Conservation (phyloP, 1,140 invertebrate species). For the Latrodectus geometricus region DNA sequence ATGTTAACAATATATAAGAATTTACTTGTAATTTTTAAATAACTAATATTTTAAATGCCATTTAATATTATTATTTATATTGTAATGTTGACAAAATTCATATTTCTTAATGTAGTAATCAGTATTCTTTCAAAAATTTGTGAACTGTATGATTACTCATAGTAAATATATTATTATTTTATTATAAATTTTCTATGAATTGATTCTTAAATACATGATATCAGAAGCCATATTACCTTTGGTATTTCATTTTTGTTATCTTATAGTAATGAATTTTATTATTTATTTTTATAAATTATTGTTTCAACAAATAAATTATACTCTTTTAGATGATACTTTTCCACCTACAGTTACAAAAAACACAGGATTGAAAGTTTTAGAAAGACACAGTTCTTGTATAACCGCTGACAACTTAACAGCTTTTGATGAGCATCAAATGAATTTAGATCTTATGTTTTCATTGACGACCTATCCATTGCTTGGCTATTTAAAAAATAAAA, state of each 20-base stretch:
- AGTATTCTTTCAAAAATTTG: too few relatives aligned
- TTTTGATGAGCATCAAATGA: conserved; percentile 34
- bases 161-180: too few relatives aligned
- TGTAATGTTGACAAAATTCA: too few relatives aligned
- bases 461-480: not conserved
- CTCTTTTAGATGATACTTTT: conserved; percentile 48
- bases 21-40: too few relatives aligned
- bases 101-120: too few relatives aligned
- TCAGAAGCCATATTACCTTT: not conserved
- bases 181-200: too few relatives aligned
- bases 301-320: not conserved
- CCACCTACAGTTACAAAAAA: conserved; percentile 42
- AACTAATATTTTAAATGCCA: too few relatives aligned
- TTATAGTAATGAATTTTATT: not conserved
- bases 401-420: conserved; percentile 23
- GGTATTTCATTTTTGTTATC: not conserved
- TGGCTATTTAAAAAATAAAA: conserved; percentile 19
- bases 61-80: too few relatives aligned
- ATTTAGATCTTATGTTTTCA: not conserved
- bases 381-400: conserved; percentile 2
- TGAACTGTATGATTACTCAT: too few relatives aligned
- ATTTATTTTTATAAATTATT: not conserved
- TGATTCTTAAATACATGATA: too few relatives aligned
- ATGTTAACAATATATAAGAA: too few relatives aligned
- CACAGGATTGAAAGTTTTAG: conserved; percentile 20